These are phyloP conservation scores for Hybos culiciformis DNA, from an alignment of 2,888 invertebrate genomes.

Conservation along the genomic window DNA sequence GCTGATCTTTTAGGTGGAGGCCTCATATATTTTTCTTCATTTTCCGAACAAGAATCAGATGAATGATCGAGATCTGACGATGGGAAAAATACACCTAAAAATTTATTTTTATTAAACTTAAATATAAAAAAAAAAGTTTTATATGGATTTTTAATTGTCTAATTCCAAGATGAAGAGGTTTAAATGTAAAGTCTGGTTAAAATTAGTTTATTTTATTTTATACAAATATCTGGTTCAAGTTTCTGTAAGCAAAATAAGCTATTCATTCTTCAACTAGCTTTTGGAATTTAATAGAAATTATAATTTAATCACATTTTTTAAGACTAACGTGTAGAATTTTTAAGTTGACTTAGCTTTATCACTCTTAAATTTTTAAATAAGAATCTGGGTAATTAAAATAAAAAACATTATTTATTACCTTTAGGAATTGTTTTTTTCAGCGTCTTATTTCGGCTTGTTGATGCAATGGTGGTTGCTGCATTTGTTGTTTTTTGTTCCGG, in stretches of 20 bases:
- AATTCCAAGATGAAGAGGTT: neutral
- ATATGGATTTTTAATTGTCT: neutral
- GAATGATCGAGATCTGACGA: neutral
- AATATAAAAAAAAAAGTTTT: neutral
- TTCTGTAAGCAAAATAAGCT: neutral
- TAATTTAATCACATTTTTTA: neutral
- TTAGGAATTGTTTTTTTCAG: neutral
- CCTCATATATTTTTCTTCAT: too few relatives aligned
- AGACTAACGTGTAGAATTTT: neutral
- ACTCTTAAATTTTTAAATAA: neutral
- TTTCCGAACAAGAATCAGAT: slow-evolving; percentile 2
- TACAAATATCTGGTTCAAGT: neutral
- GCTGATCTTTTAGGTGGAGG: neutral
- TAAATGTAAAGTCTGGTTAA: neutral
- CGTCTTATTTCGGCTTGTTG: neutral
- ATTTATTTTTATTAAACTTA: neutral
- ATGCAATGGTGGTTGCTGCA: neutral
- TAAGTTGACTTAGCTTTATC: neutral
- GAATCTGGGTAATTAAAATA: neutral
- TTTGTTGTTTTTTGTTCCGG: neutral
- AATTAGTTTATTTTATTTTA: neutral
- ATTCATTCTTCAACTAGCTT: neutral
- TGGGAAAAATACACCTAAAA: slow-evolving; percentile 1
- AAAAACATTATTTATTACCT: neutral
- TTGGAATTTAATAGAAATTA: neutral